Base-by-base conservation (phyloP, 1,140 invertebrate species). In the Caenorhabditis remanei region DNA sequence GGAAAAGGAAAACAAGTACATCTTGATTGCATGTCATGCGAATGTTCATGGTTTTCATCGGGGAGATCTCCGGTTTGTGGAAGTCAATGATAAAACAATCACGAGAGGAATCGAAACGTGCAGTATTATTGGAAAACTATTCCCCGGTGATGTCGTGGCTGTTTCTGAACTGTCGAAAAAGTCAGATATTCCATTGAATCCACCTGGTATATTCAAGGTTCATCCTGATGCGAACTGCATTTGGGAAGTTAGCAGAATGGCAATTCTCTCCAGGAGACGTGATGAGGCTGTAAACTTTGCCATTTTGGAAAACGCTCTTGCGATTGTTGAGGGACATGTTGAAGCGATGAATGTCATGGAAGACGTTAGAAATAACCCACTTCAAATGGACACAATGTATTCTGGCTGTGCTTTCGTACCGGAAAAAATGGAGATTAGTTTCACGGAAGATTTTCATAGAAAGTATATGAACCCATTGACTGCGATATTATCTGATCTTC, bases 21-120 rank as follows among this genome's bases (percentile, higher is more conserved):
- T 71, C 46, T 8, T 71, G 4, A 71, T 71, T 46, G 65, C 65
- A 5, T 71, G 65, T n/a, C 65, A 71, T n/a, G 41, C 19, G 4
- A 71, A 71, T 46, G 4, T 71, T 5, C 65, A 71, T n/a, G 65
- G 65, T 43, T 71, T 43, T 71, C 65, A 71, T 43, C 65, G 65
- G 4, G 65, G 65, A 43, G 65, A 71, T 24, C 65, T 71, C 19
- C 65, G 65, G 4, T 71, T 71, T 46, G 65, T 71, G 0, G 65
- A 71, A 71, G 65, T 71, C 5, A 71, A 71, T 8, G 41, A 71
- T 43, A 6, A 8, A 71, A 71, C 65, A 7, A 43, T 43, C 19
- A 9, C 21, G 16, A 14, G 2, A 5, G 65, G 65, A n/a, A 19
- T 71, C 13, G 13, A 16, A 14, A 19, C 43, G 14, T 46, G 2